phyloP scores from a whole-genome alignment of 53 echinoderm and acorn worm species.

The Temnopleurus reevesii region DNA sequence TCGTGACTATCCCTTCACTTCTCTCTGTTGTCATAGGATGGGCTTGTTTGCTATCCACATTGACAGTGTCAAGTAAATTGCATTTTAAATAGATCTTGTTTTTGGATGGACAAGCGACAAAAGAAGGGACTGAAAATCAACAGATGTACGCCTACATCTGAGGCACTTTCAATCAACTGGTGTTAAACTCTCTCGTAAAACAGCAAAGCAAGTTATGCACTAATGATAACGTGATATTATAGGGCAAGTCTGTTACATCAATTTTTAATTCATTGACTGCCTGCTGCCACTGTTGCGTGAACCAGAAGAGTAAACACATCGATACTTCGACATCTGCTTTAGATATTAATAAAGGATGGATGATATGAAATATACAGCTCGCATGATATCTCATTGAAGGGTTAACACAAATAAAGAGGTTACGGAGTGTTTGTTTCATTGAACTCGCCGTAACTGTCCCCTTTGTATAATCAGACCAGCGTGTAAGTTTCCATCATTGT shows the following conservation, averaged over 20 bases:
- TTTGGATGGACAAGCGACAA: not conserved
- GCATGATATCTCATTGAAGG: not conserved
- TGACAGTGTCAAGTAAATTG: conserved; percentile 46
- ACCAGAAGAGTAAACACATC: not conserved
- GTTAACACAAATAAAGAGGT: not conserved
- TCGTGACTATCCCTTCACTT: not conserved
- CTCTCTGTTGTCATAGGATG: not conserved
- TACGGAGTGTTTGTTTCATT: conserved; percentile 5
- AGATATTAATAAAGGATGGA: not conserved
- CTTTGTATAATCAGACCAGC: not conserved
- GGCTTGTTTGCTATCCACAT: conserved; percentile 3
- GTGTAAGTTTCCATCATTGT: conserved; percentile 38
- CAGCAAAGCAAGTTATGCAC: not conserved
- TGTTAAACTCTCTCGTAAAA: too few relatives aligned
- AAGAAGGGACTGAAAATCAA: conserved; percentile 10
- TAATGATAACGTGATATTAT: not conserved
- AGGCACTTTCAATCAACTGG: too few relatives aligned
- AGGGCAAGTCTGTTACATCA: not conserved
- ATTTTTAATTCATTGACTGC: not conserved
- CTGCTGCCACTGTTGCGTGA: not conserved
- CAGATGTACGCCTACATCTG: too few relatives aligned
- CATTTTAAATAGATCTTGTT: conserved; percentile 20
- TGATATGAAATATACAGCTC: too few relatives aligned
- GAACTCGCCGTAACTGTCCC: not conserved
- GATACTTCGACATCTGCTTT: not conserved